These are phyloP conservation scores for Zonitis immaculata DNA, from an alignment of 2,888 invertebrate species.

Conservation along the genomic window DNA sequence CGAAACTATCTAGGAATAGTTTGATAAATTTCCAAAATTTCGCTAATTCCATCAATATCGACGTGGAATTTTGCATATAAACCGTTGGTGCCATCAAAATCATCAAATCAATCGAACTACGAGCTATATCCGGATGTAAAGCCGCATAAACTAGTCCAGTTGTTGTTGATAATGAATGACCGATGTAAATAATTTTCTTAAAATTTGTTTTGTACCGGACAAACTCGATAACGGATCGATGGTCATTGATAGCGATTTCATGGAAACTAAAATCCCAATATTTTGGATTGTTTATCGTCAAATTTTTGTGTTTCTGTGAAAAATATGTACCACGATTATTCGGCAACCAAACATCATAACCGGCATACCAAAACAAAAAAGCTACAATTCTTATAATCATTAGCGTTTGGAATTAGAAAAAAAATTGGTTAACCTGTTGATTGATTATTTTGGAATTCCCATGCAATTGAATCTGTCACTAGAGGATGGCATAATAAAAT, in stretches of 20 bases:
- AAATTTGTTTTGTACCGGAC: slow-evolving; percentile 9
- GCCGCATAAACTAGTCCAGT: slow-evolving; percentile 7
- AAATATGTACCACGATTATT: slow-evolving; percentile 19
- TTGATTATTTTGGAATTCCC: slow-evolving; percentile 9
- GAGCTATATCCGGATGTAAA: slow-evolving; percentile 7
- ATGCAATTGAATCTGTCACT: slow-evolving; percentile 12
- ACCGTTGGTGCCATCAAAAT: slow-evolving; percentile 1
- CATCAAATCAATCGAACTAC: slow-evolving; percentile 5
- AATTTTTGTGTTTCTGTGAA: slow-evolving; percentile 12
- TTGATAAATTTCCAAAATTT: too few species aligned
- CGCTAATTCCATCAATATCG: neutral
- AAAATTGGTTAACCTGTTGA: slow-evolving; percentile 6
- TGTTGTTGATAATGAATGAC: slow-evolving; percentile 20
- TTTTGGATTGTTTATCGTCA: neutral
- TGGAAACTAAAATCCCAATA: slow-evolving; percentile 25
- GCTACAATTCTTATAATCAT: slow-evolving; percentile 7
- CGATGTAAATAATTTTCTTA: slow-evolving; percentile 15
- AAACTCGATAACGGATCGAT: slow-evolving; percentile 10
- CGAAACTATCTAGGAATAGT: too few species aligned
- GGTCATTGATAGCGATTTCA: slow-evolving; percentile 23
- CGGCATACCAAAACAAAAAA: slow-evolving; percentile 13
- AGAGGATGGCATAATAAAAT: slow-evolving; percentile 4
- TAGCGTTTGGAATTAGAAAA: neutral
- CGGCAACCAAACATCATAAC: slow-evolving; percentile 23
- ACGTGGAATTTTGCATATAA: slow-evolving; percentile 4